These are phyloP conservation scores for Euplagia quadripunctaria DNA, from an alignment of 2,888 invertebrate genomes.

Conservation along the genomic window DNA sequence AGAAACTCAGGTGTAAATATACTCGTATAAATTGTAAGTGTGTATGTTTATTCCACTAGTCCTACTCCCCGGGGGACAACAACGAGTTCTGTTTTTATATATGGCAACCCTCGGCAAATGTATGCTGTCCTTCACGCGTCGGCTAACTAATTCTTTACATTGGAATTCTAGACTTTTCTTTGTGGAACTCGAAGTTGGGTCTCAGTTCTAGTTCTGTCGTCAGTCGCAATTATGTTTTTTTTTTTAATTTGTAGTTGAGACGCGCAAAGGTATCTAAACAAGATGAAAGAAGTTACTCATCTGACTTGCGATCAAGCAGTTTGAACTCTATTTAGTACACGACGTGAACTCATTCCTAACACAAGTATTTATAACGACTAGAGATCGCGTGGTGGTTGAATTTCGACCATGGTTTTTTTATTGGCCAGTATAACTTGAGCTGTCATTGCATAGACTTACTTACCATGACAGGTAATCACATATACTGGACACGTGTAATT, in stretches of 20 bases:
- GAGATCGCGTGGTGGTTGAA: no score
- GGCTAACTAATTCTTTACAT: constrained; percentile 22
- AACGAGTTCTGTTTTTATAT: constrained; percentile 1
- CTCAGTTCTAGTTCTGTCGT: not conserved
- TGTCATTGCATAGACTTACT: no score
- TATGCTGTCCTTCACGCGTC: constrained; percentile 27
- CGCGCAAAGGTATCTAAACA: not conserved
- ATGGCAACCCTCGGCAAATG: constrained; percentile 14
- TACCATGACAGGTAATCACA: no score
- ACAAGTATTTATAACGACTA: no score
- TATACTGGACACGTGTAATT: no score
- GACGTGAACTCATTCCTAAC: no score
- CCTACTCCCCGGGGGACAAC: not conserved
- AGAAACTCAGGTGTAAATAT: not conserved
- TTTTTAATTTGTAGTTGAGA: not conserved
- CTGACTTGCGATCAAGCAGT: no score
- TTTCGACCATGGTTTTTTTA: no score
- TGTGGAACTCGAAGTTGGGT: not conserved
- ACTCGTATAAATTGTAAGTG: not conserved
- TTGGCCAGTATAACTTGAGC: no score
- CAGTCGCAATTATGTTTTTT: not conserved
- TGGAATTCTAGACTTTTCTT: constrained; percentile 28
- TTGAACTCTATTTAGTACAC: no score
- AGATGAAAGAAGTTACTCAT: not conserved
- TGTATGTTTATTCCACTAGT: not conserved